Evolutionary conservation across 2,888 invertebrate species (phyloP), one percentile per base, ranked within the genome.

Genomic region (Heliconius hortense): DNA sequence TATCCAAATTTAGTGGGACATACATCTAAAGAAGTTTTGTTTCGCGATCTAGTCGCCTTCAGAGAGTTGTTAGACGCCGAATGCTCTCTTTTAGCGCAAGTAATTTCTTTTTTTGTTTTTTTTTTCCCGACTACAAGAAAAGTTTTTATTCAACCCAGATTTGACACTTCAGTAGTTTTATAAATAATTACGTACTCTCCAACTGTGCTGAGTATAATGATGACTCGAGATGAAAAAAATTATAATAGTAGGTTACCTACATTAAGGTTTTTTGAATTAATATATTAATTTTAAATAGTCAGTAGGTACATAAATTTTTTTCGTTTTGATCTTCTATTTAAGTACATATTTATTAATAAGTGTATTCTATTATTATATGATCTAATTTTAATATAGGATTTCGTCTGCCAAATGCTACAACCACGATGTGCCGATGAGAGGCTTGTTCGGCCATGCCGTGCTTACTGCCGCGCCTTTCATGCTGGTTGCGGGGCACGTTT

Each of bases 21-120:
- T 82, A 88, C 90, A 69, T 94, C 94, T 2, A 87, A 94, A 64
- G 95, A 95, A 39, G 96, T 96, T 63, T 95, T 98, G 63, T 82
- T 92, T 80, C 85, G 96, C 62, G 97, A 98, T 86, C 95, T 98
- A 28, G 97, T 98, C 68, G 95, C 97, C 0, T 98, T 97, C 86
- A 96, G 97, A 77, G 97, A 97, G 87, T 91, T 98, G n/a, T 96
- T 98, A 11, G 98, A 98, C 86, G 97, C 97, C 0, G 98, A 98
- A 89, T 98, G 98, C 87, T 98, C 97, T 83, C 95, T 96, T 79
- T 95, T 97, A 81, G 97, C 98, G 1, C 97, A 97, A 87, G 94
- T 93, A 83, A 81, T 77, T 76, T 62, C 56, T 60, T 59, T 39
- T 53, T 71, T 31, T 73, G 10, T 68, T 28, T 18, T 15, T 53